phyloP scores from a whole-genome alignment of 2,113 vertebrate genomes.

The Bubalus kerabau region DNA sequence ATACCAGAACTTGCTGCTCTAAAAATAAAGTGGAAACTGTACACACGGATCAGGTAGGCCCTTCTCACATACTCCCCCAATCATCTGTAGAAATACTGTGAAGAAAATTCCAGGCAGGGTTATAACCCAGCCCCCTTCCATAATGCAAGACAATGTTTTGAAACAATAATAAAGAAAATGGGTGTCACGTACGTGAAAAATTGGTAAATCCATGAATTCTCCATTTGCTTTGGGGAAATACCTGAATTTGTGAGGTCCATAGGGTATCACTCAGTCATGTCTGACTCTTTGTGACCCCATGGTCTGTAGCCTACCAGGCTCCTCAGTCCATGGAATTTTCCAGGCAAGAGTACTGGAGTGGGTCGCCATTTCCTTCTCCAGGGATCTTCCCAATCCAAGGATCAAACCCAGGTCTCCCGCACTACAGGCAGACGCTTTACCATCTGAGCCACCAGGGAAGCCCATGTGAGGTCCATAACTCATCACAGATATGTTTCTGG shows the following conservation, averaged over 20 bases:
- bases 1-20: neutral
- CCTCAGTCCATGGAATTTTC: too few relatives aligned
- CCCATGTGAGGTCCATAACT: neutral
- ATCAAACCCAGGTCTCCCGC: fast-evolving
- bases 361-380: too few relatives aligned
- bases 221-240: neutral
- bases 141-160: neutral
- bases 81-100: neutral
- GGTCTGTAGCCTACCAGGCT: too few relatives aligned
- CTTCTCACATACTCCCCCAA: neutral
- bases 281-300: too few relatives aligned
- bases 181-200: neutral
- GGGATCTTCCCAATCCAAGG: too few relatives aligned
- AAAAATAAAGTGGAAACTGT: neutral
- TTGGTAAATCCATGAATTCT: neutral
- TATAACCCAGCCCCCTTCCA: neutral
- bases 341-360: too few relatives aligned
- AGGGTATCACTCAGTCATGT: too few relatives aligned
- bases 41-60: neutral
- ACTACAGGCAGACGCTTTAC: too few relatives aligned
- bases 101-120: neutral
- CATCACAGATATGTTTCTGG: neutral
- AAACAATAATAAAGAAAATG: neutral
- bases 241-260: neutral
- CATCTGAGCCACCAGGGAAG: too few relatives aligned